Evolutionary conservation across 2,113 vertebrate species (phyloP).

Genomic region (Gulo gulo): DNA sequence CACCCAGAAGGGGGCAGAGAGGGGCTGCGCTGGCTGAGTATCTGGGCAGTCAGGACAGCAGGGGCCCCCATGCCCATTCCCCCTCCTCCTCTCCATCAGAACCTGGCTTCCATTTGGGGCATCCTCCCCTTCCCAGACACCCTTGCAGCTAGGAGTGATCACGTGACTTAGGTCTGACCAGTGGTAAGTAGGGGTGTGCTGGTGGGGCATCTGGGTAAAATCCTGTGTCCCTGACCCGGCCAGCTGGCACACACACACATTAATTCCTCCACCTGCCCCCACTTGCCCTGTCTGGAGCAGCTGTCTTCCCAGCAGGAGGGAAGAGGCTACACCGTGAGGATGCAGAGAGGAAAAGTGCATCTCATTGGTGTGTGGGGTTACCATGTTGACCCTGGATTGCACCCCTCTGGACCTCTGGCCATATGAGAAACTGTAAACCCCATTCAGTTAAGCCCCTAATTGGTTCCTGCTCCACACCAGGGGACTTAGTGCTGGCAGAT

Average conservation of each 20-base stretch:
- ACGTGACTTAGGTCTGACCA: not conserved
- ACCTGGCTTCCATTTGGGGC: not conserved
- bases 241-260: rapidly evolving
- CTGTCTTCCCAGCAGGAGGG: not conserved
- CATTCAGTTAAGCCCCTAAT: not conserved
- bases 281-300: too few relatives aligned
- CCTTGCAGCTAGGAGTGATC: not conserved
- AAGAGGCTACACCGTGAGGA: too few relatives aligned
- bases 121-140: not conserved
- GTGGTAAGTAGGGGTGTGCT: not conserved
- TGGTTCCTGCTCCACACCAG: rapidly evolving
- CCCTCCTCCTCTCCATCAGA: not conserved
- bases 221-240: not conserved
- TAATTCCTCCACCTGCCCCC: not conserved
- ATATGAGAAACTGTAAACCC: not conserved
- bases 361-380: rapidly evolving
- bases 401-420: not conserved
- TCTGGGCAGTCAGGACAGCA: not conserved
- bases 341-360: not conserved
- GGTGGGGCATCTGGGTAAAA: not conserved
- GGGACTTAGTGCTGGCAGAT: too few relatives aligned
- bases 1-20: rapidly evolving
- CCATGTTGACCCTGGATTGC: not conserved
- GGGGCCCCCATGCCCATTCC: not conserved
- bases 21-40: rapidly evolving